phyloP scores from a whole-genome alignment of 2,797 vertebrate species.

The Anas flavirostris region DNA sequence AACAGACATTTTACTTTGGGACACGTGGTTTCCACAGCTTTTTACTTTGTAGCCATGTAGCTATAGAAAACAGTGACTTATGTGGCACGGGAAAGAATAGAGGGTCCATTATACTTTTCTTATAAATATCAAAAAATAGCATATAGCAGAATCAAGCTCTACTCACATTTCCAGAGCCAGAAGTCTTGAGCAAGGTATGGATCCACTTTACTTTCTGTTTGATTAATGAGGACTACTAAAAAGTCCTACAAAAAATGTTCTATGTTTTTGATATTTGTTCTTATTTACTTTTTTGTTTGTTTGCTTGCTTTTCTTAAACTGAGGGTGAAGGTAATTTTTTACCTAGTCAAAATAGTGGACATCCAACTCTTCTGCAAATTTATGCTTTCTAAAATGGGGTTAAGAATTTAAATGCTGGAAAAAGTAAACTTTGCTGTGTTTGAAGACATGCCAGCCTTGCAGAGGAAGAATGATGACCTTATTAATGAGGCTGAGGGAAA shows the following conservation, averaged over 20 bases:
- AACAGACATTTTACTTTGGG: background rate
- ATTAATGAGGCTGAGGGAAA: background rate
- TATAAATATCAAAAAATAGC: background rate
- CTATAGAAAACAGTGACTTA: background rate
- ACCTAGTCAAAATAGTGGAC: background rate
- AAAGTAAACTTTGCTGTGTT: background rate
- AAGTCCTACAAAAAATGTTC: background rate
- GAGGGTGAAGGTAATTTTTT: background rate
- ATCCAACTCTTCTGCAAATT: background rate
- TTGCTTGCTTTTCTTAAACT: background rate
- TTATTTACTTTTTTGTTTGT: background rate
- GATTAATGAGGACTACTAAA: background rate
- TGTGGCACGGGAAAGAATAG: background rate
- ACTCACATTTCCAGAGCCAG: background rate
- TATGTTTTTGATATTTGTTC: background rate
- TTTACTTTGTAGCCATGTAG: background rate
- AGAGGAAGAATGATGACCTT: background rate
- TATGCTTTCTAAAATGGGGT: background rate
- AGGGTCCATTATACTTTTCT: background rate
- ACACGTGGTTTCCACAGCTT: background rate
- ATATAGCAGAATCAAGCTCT: background rate
- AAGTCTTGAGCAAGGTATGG: background rate
- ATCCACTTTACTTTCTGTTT: background rate
- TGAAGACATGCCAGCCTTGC: background rate
- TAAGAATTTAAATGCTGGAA: background rate